Evolutionary conservation across 2,113 vertebrate species (phyloP).

Genomic region (human (Homo sapiens)): DNA sequence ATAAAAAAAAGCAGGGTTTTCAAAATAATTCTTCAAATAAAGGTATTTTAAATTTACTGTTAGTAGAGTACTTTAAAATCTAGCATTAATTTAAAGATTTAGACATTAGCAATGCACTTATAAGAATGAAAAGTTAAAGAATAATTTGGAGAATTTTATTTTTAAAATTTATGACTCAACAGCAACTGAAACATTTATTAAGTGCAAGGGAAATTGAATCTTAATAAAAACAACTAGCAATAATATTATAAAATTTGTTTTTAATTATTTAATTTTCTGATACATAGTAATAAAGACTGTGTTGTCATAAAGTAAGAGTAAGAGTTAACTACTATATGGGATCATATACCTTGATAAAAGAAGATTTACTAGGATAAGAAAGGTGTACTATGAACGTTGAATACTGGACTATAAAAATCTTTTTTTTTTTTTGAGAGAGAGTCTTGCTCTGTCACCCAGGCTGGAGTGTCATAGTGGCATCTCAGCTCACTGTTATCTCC

Average conservation of each 20-base stretch:
- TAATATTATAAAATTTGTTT: background rate
- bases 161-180: background rate
- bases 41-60: background rate
- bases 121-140: background rate
- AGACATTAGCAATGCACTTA: background rate
- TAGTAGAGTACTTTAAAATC: background rate
- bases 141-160: background rate
- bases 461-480: rapidly evolving
- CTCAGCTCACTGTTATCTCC: too few relatives aligned
- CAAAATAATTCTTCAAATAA: background rate
- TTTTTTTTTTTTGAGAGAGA: background rate
- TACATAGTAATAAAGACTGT: background rate
- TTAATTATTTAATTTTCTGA: background rate
- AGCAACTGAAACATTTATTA: background rate
- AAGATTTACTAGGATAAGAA: background rate
- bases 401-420: background rate
- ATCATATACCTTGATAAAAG: background rate
- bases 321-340: background rate
- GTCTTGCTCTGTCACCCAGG: too few relatives aligned
- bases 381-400: background rate
- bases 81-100: background rate
- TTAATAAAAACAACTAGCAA: background rate
- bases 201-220: background rate
- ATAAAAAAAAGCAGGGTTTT: background rate
- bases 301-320: background rate